These are phyloP conservation scores for Euclidia mi DNA, from an alignment of 2,888 invertebrate species.

Conservation along the genomic window DNA sequence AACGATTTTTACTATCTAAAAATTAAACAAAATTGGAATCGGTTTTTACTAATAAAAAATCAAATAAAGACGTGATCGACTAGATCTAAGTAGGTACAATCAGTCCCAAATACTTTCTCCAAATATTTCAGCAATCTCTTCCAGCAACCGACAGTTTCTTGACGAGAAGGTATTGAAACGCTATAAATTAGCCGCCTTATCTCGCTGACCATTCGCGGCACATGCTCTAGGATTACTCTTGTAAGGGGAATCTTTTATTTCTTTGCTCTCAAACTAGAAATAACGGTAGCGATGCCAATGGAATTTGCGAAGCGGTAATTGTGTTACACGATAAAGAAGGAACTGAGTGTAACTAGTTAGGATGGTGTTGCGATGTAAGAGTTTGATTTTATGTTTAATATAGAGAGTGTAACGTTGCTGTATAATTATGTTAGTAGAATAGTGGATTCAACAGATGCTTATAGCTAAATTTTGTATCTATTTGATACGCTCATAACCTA, in stretches of 20 bases:
- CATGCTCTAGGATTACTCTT: constrained; percentile 80
- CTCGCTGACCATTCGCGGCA: constrained; percentile 83
- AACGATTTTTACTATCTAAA: no score
- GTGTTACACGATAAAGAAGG: constrained; percentile 54
- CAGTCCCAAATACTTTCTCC: no score
- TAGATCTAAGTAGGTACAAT: no score
- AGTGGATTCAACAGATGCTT: no score
- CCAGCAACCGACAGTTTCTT: constrained; percentile 27
- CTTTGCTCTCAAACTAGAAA: constrained; percentile 59
- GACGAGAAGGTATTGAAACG: constrained; percentile 78
- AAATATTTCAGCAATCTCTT: constrained; percentile 10
- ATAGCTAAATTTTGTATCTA: no score
- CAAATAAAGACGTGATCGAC: no score
- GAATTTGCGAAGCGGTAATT: constrained; percentile 56
- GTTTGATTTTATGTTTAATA: not conserved
- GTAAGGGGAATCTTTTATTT: constrained; percentile 73
- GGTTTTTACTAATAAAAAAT: no score
- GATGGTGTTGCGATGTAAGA: constrained; percentile 8
- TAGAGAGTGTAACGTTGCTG: no score
- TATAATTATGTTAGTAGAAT: no score
- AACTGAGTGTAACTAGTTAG: constrained; percentile 34
- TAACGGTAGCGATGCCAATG: constrained; percentile 57
- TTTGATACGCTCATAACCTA: no score
- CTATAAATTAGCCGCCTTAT: constrained; percentile 84
- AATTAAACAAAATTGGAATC: no score